phyloP scores from a whole-genome alignment of 2,888 invertebrate genomes.

The Peribatodes rhomboidaria region DNA sequence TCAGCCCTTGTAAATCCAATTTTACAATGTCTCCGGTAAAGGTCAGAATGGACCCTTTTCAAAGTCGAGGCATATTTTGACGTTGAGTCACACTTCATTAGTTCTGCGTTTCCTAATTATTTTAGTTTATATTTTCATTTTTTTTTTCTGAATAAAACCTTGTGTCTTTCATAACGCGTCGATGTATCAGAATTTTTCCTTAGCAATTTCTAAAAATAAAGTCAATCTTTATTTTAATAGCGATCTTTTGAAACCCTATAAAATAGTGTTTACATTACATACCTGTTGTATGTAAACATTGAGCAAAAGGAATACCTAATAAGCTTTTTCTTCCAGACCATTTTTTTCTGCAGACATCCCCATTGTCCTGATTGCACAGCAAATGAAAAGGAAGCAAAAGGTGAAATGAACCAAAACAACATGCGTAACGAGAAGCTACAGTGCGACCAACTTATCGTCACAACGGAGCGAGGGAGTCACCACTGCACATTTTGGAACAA shows the following conservation, averaged over 20 bases:
- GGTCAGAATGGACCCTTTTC: slow-evolving; percentile 31
- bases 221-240: no score
- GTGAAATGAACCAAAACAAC: slow-evolving; percentile 47
- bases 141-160: not conserved
- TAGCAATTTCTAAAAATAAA: no score
- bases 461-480: not conserved
- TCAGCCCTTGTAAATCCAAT: slow-evolving; percentile 24
- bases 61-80: slow-evolving; percentile 30
- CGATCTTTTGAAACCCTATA: no score
- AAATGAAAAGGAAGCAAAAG: slow-evolving; percentile 46
- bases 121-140: not conserved
- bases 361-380: slow-evolving; percentile 38
- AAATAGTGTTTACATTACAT: not conserved
- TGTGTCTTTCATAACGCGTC: not conserved
- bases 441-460: not conserved
- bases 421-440: slow-evolving; percentile 31
- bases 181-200: no score
- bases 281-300: not conserved
- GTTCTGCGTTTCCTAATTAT: not conserved
- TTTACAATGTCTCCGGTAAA: slow-evolving; percentile 14
- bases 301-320: not conserved
- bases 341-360: slow-evolving; percentile 4
- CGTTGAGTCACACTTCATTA: slow-evolving; percentile 12
- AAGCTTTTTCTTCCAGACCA: slow-evolving; percentile 2
- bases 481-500: not conserved